Evolutionary conservation across 30 jellyfish, hydroid and myxozoan genomes (phyloP).

Genomic region (Hydractinia echinata): DNA sequence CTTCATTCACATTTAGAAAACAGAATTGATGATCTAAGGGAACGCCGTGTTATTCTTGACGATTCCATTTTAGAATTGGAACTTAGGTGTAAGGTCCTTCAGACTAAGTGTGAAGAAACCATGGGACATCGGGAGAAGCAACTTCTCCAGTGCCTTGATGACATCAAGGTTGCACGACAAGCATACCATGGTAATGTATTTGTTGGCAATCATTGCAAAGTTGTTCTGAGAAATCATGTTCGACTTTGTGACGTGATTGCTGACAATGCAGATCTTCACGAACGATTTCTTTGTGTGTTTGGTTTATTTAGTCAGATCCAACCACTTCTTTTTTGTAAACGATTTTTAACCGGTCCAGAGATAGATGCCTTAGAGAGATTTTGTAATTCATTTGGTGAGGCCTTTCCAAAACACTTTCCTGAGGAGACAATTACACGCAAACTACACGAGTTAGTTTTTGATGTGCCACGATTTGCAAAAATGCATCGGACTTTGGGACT

Average conservation of each 20-base stretch:
- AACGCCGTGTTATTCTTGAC: neutral
- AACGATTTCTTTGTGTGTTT: neutral
- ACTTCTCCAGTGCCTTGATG: neutral
- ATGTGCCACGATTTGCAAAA: constrained; percentile 33
- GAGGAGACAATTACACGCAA: constrained; percentile 26
- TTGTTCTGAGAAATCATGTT: constrained; percentile 25
- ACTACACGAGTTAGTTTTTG: constrained; percentile 27
- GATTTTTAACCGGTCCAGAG: constrained; percentile 36
- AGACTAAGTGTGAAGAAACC: neutral
- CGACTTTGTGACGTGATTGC: constrained; percentile 22
- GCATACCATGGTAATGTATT: constrained; percentile 55
- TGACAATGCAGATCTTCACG: constrained; percentile 22
- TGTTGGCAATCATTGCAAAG: constrained; percentile 51
- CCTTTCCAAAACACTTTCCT: constrained; percentile 21
- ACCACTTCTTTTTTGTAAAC: constrained; percentile 4
- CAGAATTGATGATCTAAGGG: neutral
- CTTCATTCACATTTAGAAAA: neutral
- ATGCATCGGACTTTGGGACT: constrained; percentile 30
- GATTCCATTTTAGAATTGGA: neutral
- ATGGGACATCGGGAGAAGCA: constrained; percentile 20
- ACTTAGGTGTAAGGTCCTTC: neutral
- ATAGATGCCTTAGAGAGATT: neutral
- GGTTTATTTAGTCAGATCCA: neutral
- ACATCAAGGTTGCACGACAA: constrained; percentile 26
- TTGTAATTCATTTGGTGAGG: constrained; percentile 31